Evolutionary conservation across 30 jellyfish, hydroid and myxozoan species (phyloP).

Genomic region (Clytia hemisphaerica): DNA sequence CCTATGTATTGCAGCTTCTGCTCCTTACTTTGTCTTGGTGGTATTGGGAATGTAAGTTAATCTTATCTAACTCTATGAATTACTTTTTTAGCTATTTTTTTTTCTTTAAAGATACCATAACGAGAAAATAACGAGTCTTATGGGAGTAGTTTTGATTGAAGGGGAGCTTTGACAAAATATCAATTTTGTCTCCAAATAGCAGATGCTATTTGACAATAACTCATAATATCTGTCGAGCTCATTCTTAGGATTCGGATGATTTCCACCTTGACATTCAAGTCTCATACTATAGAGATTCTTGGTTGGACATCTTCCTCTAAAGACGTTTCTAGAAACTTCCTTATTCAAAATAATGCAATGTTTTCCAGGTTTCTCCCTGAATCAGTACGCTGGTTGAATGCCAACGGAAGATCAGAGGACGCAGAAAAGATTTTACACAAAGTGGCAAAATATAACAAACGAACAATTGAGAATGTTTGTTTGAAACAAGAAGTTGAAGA

Average conservation of each 20-base stretch:
- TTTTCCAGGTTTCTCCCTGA: slow-evolving; percentile 3
- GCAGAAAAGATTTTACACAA: slow-evolving; percentile 6
- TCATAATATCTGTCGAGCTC: too few relatives aligned
- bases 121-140: too few relatives aligned
- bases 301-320: not conserved
- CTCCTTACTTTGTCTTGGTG: slow-evolving; percentile 9
- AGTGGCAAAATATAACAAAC: not conserved
- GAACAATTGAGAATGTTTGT: not conserved
- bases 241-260: too few relatives aligned
- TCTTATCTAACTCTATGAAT: too few relatives aligned
- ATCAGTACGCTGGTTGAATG: slow-evolving; percentile 21
- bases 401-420: not conserved
- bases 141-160: too few relatives aligned
- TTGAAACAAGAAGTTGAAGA: not conserved
- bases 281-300: not conserved
- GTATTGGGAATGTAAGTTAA: slow-evolving; percentile 8
- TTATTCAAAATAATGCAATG: not conserved
- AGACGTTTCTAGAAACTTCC: not conserved
- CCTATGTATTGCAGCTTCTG: slow-evolving; percentile 2
- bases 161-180: too few relatives aligned
- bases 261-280: not conserved
- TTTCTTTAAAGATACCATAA: too few relatives aligned
- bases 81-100: too few relatives aligned
- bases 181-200: too few relatives aligned
- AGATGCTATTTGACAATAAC: too few relatives aligned